Base-by-base conservation (phyloP, 2,113 vertebrate genomes). In the Noctilio leporinus region DNA sequence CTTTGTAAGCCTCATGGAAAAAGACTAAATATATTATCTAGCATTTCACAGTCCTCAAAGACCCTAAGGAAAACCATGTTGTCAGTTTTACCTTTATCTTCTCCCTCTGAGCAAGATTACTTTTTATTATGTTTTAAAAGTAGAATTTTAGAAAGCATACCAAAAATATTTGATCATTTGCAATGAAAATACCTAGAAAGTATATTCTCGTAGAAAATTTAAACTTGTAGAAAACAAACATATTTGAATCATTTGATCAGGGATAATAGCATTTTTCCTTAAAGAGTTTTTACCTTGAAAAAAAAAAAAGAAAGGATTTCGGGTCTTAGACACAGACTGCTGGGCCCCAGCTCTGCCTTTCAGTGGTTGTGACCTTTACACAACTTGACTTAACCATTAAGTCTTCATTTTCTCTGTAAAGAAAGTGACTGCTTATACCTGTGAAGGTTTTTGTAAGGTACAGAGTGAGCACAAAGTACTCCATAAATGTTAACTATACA, bases 81-180 rank as follows among this genome's bases (percentile, higher is more conserved):
- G 73, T 43, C 53, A 62, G 5, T 90, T 78, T 90, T 78, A 28
- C 35, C 45, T 45, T 91, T 22, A 47, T 81, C 30, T 81, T 82
- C 70, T 40, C 57, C 35, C 14, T 86, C 65, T 67, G 47, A 82
- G 5, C 45, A 64, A 80, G 80, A 75, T 80, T 59, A 55, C n/a
- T 83, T 94, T 80, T 80, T 49, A 65, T 91, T 86, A 73, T 91
- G 5, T 92, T 76, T 76, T 67, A 67, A 86, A 86, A 95, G 33
- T 24, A 70, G 4, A 33, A 4, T 87, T 93, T 93, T 92, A 67
- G 78, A 89, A 92, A 89, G 11, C 81, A 91, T 78, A 53, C 43
- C 28, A 83, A 55, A 95, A 76, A 82, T 51, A 5, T 70, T 93
- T 78, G 55, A 19, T 78, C 3, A 28, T 88, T 93, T 95, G 20